Conservation (phyloP, 2,888 invertebrate species). For the Pristionchus mayeri region DNA sequence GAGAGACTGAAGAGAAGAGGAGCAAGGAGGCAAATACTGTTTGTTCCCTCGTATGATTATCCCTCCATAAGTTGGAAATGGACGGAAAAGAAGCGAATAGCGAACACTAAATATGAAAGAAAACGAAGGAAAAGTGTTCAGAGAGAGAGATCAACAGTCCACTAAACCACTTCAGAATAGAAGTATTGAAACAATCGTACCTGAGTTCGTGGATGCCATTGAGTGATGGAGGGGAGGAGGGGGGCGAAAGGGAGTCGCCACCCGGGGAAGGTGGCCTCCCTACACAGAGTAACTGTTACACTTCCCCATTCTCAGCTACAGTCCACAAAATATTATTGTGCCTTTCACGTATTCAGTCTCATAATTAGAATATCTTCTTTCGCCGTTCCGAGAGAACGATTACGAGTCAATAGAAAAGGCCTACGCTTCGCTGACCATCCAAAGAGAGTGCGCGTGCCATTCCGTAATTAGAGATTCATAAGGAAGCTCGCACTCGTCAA, state of each 20-base stretch:
- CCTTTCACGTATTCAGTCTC: not conserved
- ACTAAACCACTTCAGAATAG: no score
- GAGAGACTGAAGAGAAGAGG: not conserved
- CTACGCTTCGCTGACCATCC: not conserved
- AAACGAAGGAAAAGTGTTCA: constrained; percentile 1
- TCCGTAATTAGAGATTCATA: constrained; percentile 27
- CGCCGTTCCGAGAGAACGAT: constrained; percentile 13
- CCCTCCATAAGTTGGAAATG: not conserved
- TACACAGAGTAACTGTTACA: not conserved
- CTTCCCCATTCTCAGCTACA: not conserved
- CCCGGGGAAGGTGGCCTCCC: constrained; percentile 49
- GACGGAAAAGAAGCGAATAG: not conserved
- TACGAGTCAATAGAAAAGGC: not conserved
- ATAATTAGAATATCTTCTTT: not conserved
- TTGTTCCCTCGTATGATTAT: not conserved
- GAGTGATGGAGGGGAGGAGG: constrained; percentile 50
- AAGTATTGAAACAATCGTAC: not conserved
- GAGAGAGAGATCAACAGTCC: not conserved
- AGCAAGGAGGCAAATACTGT: not conserved
- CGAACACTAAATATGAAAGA: not conserved
- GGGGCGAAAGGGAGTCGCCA: constrained; percentile 50
- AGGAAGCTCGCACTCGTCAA: constrained; percentile 18
- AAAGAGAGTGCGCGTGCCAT: constrained; percentile 11
- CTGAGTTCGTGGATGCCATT: constrained; percentile 49
- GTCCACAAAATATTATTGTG: not conserved